Base-by-base conservation (phyloP, 2,797 vertebrate species). In the Liparis tanakae region DNA sequence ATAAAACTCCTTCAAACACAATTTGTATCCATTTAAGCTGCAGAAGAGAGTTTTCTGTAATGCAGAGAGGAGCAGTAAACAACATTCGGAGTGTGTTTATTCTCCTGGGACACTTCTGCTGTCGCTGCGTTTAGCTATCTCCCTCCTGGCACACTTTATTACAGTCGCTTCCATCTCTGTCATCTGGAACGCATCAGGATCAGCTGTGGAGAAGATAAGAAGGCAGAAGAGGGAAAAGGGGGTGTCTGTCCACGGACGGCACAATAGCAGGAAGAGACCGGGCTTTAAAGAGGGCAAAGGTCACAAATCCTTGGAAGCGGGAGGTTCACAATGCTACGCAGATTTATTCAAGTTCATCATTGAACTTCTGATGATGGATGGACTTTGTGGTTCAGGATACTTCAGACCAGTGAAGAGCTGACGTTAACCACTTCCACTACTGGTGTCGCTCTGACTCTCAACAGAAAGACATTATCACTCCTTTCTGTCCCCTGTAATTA, bases 251-350 rank as follows among this genome's bases (percentile, higher is more conserved):
- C 46, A 57, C 69, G 30, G 53, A 69, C 63, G 70, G 46, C 55
- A 93, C 91, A 93, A 94, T 89, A 60, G 68, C 86, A 91, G 91
- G 92, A 93, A 92, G 75, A 65, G 76, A 7, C 63, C 2, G 0
- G 55, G 72, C 48, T 78, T 70, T 48, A 1, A 12, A 67, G 22
- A 66, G 79, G 70, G 46, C 72, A 85, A 70, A 85, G 87, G 84
- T 89, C 83, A 79, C 20, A 0, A 18, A 43, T 17, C 20, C 66
- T 75, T 46, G 76, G 78, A 84, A 81, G 54, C 70, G 46, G 59
- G 44, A 54, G 36, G 68, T 17, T 67, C 57, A 53, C 8, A 39
- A 65, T 7, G 44, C 34, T 0, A n/a, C n/a, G 4, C 20, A 62
- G 37, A 61, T 71, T 85, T 82, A 71, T 86, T 80, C 81, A 62